Evolutionary conservation across 2,113 vertebrate genomes (phyloP).

Genomic region (Otus sunia): DNA sequence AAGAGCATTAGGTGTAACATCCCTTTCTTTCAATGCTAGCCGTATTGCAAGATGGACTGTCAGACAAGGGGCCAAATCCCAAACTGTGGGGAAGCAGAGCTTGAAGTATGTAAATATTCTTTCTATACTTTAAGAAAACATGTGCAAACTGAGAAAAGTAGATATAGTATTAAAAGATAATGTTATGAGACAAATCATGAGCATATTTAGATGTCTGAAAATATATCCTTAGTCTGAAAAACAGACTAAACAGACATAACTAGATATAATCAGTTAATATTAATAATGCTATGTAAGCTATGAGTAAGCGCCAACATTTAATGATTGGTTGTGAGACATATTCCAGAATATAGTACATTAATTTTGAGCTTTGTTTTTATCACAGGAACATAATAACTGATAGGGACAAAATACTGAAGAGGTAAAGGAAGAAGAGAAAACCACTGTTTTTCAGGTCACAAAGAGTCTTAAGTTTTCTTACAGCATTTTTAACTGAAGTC

Average conservation of each 20-base stretch:
- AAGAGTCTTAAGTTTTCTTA: not conserved
- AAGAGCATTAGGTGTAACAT: not conserved
- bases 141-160: not conserved
- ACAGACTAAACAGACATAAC: not conserved
- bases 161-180: not conserved
- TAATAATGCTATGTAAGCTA: not conserved
- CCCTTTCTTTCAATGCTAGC: not conserved
- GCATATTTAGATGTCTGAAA: not conserved
- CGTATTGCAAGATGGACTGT: not conserved
- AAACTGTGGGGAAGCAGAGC: not conserved
- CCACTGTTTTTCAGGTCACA: not conserved
- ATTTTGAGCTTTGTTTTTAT: not conserved
- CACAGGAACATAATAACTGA: not conserved
- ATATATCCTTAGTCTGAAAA: not conserved
- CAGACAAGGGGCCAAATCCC: not conserved
- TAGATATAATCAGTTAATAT: not conserved
- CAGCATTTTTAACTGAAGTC: not conserved
- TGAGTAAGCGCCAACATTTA: not conserved
- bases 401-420: not conserved
- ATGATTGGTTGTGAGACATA: not conserved
- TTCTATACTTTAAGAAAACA: not conserved
- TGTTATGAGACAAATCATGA: not conserved
- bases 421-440: not conserved
- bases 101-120: not conserved
- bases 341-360: not conserved